These are phyloP conservation scores for Coptodon rendalli DNA, from an alignment of 2,113 vertebrate genomes.

Conservation along the genomic window DNA sequence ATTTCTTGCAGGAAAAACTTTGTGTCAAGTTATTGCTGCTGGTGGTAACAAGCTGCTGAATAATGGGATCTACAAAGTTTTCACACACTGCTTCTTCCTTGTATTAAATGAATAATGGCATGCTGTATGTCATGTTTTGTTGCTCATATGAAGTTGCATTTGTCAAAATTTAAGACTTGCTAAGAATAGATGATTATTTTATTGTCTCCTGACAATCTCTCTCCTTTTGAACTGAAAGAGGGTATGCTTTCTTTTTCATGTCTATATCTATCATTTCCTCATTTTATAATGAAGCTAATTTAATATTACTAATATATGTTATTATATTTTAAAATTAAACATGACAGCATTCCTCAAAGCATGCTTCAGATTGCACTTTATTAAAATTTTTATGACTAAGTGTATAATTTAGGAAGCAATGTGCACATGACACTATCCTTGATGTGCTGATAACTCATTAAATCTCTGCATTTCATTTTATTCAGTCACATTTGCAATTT, in stretches of 20 bases:
- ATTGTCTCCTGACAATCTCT: neutral
- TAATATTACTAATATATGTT: neutral
- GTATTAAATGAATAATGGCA: neutral
- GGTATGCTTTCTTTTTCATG: neutral
- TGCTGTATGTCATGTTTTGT: neutral
- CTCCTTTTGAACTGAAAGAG: neutral
- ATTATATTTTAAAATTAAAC: neutral
- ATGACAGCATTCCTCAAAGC: neutral
- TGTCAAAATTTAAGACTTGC: neutral
- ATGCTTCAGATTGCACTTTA: neutral
- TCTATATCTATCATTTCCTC: neutral
- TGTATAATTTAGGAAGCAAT: neutral
- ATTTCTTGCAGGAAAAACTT: neutral
- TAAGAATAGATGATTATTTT: neutral
- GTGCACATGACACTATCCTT: neutral
- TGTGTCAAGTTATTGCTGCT: neutral
- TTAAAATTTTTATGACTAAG: fast-evolving
- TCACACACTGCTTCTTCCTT: neutral
- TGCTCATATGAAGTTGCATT: neutral
- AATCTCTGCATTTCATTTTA: neutral
- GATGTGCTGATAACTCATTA: neutral
- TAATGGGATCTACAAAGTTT: neutral
- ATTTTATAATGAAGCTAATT: neutral
- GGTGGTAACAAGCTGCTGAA: neutral
- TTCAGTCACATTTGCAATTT: neutral